Base-by-base conservation (phyloP, 2,797 vertebrate genomes). In the Pygocentrus nattereri region DNA sequence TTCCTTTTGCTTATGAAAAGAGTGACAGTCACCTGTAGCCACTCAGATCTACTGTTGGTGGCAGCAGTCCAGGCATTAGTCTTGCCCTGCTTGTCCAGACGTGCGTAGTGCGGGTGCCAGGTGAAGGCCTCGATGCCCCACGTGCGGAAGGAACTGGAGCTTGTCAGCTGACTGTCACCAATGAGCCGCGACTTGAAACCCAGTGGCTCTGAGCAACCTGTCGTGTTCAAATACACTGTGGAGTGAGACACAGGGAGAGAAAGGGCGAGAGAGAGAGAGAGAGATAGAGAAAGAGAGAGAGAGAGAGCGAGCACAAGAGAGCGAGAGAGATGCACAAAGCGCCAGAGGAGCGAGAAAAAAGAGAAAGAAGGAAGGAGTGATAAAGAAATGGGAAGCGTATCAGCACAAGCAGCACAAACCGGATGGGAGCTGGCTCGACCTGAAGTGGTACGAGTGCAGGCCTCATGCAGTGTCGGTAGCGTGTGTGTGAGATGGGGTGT, bases 201-300 rank as follows among this genome's bases (percentile, higher is more conserved):
- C 93, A 99, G 93, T 0, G 97, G 95, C 85, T 98, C 96, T 0
- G 96, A 96, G 88, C 98, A 99, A 94, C 98, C 98, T 99, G 96
- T 92, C 91, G 82, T 93, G 93, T 96, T 95, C 92, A 95, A 95
- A 94, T 93, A 96, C 81, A 94, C 92, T 94, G 93, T 92, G 84
- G 86, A 92, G 84, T 85, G 41, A 87, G 90, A 61, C 41, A 76
- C 44, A 25, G 79, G 90, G 83, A 87, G 88, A 86, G 90, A 88
- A 88, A 38, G 70, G 80, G 83, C 47, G n/a, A 59, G 58, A 81
- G 13, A 54, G 70, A 85, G 70, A 69, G 58, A 74, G 50, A 41
- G 67, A 70, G 10, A n/a, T 50, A 41, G 67, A n/a, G n/a, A n/a
- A n/a, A n/a, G n/a, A 69, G 10, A 75, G 79, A 81, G 85, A 82